These are phyloP conservation scores for Idaea dimidiata DNA, from an alignment of 2,888 invertebrate species.

Conservation along the genomic window DNA sequence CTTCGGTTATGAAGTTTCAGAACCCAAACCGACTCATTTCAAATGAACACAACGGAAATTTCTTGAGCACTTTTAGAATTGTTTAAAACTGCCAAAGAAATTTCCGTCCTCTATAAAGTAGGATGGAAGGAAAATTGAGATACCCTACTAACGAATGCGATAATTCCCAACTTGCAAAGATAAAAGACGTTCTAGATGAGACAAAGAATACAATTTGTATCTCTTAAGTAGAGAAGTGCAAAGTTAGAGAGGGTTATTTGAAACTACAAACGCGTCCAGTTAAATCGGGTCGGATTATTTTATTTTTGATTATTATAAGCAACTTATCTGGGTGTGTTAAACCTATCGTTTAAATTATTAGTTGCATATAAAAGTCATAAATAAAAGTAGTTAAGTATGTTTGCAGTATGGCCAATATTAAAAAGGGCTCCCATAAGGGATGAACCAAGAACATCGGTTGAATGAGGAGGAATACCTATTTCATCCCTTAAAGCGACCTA, in stretches of 20 bases:
- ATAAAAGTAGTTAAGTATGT: no score
- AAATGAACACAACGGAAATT: not conserved
- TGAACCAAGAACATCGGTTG: no score
- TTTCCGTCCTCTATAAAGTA: not conserved
- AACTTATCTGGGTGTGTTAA: no score
- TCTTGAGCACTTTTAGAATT: not conserved
- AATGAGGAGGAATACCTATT: no score
- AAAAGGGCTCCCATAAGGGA: no score
- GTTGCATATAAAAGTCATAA: no score
- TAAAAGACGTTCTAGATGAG: not conserved
- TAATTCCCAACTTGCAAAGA: not conserved
- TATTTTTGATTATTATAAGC: not conserved
- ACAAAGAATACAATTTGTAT: constrained; percentile 1
- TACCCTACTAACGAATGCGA: not conserved
- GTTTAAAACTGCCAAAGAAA: not conserved
- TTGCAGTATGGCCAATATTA: no score
- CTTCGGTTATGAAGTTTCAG: not conserved
- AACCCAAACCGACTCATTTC: not conserved
- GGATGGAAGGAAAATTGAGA: not conserved
- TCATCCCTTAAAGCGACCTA: no score
- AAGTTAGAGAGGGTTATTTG: not conserved
- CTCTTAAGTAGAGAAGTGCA: not conserved
- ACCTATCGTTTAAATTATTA: no score
- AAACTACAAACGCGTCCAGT: not conserved
- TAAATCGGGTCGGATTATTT: not conserved